These are phyloP conservation scores for Brachycybe producta DNA, from an alignment of 2,888 invertebrate genomes.

Conservation along the genomic window DNA sequence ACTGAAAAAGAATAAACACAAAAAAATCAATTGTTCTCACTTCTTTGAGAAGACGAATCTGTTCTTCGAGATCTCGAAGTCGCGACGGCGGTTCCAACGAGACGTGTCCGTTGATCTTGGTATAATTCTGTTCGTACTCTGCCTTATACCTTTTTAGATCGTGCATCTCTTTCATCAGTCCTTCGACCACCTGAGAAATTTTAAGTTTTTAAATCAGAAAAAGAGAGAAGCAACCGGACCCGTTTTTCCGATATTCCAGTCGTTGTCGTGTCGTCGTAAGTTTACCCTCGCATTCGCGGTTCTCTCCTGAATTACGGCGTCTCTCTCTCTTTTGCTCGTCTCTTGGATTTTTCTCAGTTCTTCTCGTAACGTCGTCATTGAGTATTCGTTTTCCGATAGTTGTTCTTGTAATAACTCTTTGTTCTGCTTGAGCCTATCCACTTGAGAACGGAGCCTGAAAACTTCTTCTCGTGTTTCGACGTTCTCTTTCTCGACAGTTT, in stretches of 20 bases:
- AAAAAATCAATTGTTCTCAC: too few relatives aligned
- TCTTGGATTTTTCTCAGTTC: conserved; percentile 30
- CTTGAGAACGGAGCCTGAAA: conserved; percentile 46
- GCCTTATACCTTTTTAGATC: conserved; percentile 16
- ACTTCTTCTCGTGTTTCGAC: conserved; percentile 51
- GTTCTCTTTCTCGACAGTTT: conserved; percentile 54
- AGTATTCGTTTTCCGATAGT: conserved; percentile 45
- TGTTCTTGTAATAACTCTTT: conserved; percentile 45
- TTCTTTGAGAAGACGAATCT: conserved; percentile 22
- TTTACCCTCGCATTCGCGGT: conserved; percentile 27
- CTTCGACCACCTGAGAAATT: conserved; percentile 15
- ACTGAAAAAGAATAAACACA: too few relatives aligned
- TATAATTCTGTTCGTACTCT: conserved; percentile 10
- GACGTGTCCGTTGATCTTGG: neutral
- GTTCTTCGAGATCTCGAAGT: conserved; percentile 22
- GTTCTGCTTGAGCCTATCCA: conserved; percentile 48
- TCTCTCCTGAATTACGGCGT: conserved; percentile 34
- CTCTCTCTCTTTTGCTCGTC: conserved; percentile 34
- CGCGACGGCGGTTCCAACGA: conserved; percentile 16
- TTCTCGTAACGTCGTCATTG: conserved; percentile 38
- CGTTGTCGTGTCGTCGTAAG: too few relatives aligned
- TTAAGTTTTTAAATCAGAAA: too few relatives aligned
- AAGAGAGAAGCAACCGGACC: neutral
- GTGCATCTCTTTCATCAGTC: conserved; percentile 18
- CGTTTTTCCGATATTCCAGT: neutral